Percentiles rank a stretch among this genome's conserved stretches.
Conservation (phyloP, 2,797 vertebrate genomes). For the Choloepus didactylus region DNA sequence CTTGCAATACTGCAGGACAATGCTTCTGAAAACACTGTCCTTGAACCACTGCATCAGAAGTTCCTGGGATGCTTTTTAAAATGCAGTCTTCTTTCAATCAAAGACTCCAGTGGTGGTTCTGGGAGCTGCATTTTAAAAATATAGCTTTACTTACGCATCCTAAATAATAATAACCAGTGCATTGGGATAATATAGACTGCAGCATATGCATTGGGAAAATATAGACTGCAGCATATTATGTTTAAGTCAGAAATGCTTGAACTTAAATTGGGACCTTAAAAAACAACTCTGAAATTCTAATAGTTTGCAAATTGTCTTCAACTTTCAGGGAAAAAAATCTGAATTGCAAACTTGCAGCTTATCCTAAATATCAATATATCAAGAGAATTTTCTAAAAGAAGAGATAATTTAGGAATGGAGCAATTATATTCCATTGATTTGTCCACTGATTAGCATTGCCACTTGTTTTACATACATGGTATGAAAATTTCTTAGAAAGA, state of each 20-base stretch:
- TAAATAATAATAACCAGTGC: background rate
- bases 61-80: background rate
- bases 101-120: background rate
- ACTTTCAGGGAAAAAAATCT: background rate
- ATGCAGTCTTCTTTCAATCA: background rate
- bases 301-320: background rate
- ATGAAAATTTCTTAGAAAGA: background rate
- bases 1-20: background rate
- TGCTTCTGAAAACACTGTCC: background rate
- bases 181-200: background rate
- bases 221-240: background rate
- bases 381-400: slow-evolving; percentile 13
- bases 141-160: background rate
- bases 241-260: background rate
- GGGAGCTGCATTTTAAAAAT: background rate
- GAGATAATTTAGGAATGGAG: background rate
- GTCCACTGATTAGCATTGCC: background rate
- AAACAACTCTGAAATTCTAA: background rate
- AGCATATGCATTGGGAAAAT: background rate
- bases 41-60: background rate
- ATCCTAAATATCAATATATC: background rate
- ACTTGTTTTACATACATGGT: slow-evolving; percentile 5
- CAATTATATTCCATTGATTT: background rate
- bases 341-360: background rate
- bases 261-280: background rate